Evolutionary conservation across 2,797 vertebrate genomes (phyloP), one percentile per base, ranked within the genome.

Genomic region (Morelia viridis): DNA sequence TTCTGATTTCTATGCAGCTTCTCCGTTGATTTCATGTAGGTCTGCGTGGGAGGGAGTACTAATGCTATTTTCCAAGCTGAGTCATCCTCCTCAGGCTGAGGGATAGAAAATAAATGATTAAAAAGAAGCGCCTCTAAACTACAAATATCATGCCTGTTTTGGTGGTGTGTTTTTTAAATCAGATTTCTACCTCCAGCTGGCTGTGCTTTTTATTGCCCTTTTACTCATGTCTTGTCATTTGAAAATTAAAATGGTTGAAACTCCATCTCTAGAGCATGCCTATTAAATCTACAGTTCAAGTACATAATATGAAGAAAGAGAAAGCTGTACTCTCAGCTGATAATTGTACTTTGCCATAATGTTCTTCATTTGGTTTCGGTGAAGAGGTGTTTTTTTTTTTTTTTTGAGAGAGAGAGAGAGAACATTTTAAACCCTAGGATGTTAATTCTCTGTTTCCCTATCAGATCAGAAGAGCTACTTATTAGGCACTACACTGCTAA

Each of bases 41-140:
- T n/a, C 62, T 0, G 17, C 0, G 86, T 93, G 88, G 96, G 95
- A 92, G 65, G 93, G 91, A 87, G 58, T 53, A 89, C 92, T 50
- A 91, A 80, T 4, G 9, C 90, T 0, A 0, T 65, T 91, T 92
- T 92, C 91, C 90, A 0, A 87, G 89, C 94, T 95, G 95, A 96
- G 84, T 96, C 95, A 92, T 91, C 94, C 93, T 89, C 50, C 8
- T 24, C 26, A 88, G 80, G 92, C 95, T 95, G 91, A 90, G 60
- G 2, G 85, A 19, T 17, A 87, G 88, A 90, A 31, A 68, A 89
- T 93, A 61, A 87, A 83, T 94, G 87, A 60, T 93, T 89, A 60
- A 10, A 64, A 92, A 89, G 56, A 58, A 89, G 41, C n/a, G 11
- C 2, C 28, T 26, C 84, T 31, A 61, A 80, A 87, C 56, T 71